Base-by-base conservation (phyloP, 1,140 invertebrate genomes). In the Meteorus sp. region DNA sequence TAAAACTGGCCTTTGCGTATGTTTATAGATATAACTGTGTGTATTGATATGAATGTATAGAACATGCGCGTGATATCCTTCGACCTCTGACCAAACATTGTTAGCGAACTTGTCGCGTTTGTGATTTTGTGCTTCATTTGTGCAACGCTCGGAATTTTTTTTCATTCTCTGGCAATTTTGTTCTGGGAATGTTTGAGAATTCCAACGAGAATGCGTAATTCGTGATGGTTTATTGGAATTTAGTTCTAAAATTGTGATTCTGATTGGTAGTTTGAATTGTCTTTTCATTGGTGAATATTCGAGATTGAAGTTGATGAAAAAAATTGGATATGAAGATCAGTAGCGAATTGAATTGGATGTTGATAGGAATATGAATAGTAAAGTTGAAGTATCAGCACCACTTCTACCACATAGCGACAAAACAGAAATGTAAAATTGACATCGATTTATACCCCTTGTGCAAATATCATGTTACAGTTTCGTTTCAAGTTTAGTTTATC, bases 61-160 rank as follows among this genome's bases (percentile, higher is more conserved):
- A 39, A 15, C 35, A 39, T 15, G 13, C 13, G 35, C 35, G n/a
- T 3, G 35, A 15, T 39, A 39, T 39, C 35, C 11, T 39, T 39
- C 17, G 17, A n/a, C 41, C 29, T 52, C 41, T 33, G 41, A 53
- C 19, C 48, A 59, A 59, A 59, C 37, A 52, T 59, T 59, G 57
- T 59, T 59, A 59, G 57, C 48, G 35, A 59, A 37, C 50, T 53
- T 45, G 41, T 59, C 57, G 57, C 45, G 39, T 17, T 56, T 19
- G 53, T 45, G 41, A 56, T 29, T 20, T 31, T 45, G 41, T 23
- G 13, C 29, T 9, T 13, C 5, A 6, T 6, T 20, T 29, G 31
- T 52, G 50, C 29, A 2, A 0, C 31, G 35, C 15, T 52, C 19
- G 11, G 31, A 17, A 20, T n/a, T 35, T 20, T 37, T 4, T 4